A percentile compares a stretch with the other conserved stretches of the same genome.
Evolutionary conservation across 2,113 vertebrate genomes (phyloP).

Genomic region (Bubalus kerabau): DNA sequence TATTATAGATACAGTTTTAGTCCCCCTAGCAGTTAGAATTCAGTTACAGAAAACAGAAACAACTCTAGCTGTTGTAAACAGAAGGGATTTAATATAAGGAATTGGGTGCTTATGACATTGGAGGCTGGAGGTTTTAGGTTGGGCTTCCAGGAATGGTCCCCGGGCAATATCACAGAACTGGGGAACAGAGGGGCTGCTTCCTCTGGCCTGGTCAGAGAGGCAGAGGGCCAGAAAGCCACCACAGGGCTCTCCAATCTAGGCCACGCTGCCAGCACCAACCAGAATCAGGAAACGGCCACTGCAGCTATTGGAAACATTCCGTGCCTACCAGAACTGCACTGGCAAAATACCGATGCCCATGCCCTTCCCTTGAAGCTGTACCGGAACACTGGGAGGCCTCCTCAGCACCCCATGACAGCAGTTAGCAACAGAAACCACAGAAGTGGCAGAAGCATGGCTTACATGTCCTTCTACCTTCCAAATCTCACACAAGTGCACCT

Average conservation of each 20-base stretch:
- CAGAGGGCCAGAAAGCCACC: background rate
- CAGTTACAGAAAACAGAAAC: background rate
- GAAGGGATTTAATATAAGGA: background rate
- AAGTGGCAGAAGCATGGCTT: background rate
- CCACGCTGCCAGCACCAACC: background rate
- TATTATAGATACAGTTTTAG: background rate
- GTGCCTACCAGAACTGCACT: background rate
- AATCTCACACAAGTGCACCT: background rate
- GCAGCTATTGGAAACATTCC: background rate
- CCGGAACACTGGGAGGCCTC: background rate
- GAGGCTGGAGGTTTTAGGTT: background rate
- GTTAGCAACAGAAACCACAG: background rate
- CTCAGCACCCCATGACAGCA: background rate
- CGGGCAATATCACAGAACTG: background rate
- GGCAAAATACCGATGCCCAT: background rate
- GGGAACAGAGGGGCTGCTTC: background rate
- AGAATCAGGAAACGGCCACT: background rate
- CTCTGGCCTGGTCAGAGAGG: background rate
- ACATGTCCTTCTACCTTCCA: background rate
- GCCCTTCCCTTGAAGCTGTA: background rate
- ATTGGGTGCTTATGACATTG: background rate
- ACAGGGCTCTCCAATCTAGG: background rate
- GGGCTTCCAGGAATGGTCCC: background rate
- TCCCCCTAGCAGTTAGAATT: background rate
- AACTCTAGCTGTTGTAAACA: background rate